Percentiles rank a stretch among this genome's conserved stretches.
Evolutionary conservation across 2,888 invertebrate genomes (phyloP).

Genomic region (Troglohyphantes excavatus): DNA sequence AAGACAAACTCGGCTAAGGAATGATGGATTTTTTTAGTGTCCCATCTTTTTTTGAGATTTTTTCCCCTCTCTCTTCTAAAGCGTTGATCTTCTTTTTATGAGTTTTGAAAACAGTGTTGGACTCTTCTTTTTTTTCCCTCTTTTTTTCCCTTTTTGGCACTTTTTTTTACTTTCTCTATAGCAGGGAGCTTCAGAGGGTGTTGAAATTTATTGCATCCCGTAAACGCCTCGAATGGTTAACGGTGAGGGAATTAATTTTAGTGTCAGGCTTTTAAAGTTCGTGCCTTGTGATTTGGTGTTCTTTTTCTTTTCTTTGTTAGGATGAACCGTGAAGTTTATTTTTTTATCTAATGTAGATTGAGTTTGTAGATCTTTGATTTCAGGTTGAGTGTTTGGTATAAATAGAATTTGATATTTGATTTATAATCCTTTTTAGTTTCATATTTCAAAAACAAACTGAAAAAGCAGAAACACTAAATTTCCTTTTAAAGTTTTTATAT

Average conservation of each 20-base stretch:
- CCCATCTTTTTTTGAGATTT: not conserved
- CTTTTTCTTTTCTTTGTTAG: too few relatives aligned
- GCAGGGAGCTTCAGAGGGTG: not conserved
- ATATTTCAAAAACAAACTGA: too few relatives aligned
- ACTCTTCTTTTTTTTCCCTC: not conserved
- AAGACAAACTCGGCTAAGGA: not conserved
- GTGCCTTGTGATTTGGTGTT: too few relatives aligned
- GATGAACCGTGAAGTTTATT: too few relatives aligned
- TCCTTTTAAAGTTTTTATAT: too few relatives aligned
- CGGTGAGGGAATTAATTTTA: conserved; percentile 49
- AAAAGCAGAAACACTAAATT: too few relatives aligned
- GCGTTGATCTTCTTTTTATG: conserved; percentile 36
- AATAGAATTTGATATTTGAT: too few relatives aligned
- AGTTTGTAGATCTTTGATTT: too few relatives aligned
- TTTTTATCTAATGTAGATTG: too few relatives aligned
- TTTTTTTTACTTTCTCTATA: not conserved
- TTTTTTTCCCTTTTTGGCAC: not conserved
- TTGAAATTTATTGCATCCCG: conserved; percentile 42
- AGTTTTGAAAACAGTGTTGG: conserved; percentile 21
- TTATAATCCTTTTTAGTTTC: too few relatives aligned
- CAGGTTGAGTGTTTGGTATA: too few relatives aligned
- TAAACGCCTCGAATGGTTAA: conserved; percentile 45
- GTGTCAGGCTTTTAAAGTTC: conserved; percentile 31
- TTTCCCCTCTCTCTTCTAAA: not conserved
- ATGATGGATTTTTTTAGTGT: conserved; percentile 1